Base-by-base conservation (phyloP, 2,888 invertebrate species). In the Aquatica leii region DNA sequence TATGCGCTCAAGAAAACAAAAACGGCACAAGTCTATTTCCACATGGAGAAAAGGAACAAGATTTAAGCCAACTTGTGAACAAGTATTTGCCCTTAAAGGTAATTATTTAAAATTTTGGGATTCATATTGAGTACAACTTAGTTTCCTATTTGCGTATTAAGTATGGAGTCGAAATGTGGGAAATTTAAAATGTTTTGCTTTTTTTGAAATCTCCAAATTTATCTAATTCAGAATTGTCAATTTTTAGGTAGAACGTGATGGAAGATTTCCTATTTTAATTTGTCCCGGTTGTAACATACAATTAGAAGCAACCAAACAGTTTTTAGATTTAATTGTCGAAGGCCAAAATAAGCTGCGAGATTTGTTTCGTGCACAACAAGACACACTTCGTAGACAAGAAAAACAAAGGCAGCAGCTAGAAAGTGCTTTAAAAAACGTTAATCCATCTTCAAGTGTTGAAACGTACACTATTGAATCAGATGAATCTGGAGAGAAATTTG, bases 281-380 rank as follows among this genome's bases (percentile, higher is more conserved):
- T 93, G 93, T 75, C 90, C 90, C 6, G 90, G 90, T 40, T 93
- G 93, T 74, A 89, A 89, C 65, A 88, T 91, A 61, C 91, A 91
- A 77, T 76, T 92, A 70, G 90, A 91, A 78, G 87, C 90, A 43
- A 90, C 91, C 17, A 87, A 88, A 59, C 87, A 89, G 73, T 93
- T 93, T 79, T 86, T 93, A 72, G 88, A 90, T 71, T 81, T 91
- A 14, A 86, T 93, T 68, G 83, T 88, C 56, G 86, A 86, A 73
- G 92, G 92, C 1, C 92, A 92, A 80, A 84, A 84, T 72, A 85
- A 84, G 71, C 79, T 87, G 62, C 79, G 85, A 40, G 81, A 82
- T 34, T 75, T 86, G 69, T 83, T 82, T 77, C 82, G 81, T 69
- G 72, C 75, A 48, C 84, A 86, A 74, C 77, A 82, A 51, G 82